Conservation (phyloP, 2,797 vertebrate genomes). For the Sebastiscus tertius region DNA sequence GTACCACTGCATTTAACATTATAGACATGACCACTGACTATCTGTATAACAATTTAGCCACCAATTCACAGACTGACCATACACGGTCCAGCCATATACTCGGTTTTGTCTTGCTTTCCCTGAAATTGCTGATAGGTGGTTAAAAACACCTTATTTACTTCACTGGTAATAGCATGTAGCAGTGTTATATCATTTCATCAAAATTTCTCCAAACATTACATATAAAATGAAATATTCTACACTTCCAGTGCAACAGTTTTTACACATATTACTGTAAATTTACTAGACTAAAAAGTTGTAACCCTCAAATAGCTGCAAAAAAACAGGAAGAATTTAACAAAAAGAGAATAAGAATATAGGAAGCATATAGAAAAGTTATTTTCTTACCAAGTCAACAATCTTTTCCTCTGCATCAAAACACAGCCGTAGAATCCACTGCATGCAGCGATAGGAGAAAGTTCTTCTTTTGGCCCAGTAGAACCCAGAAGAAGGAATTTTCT, state of each 20-base stretch:
- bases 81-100: too few species aligned
- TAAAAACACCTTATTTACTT: not conserved
- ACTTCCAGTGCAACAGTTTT: not conserved
- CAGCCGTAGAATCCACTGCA: not conserved
- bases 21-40: too few species aligned
- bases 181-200: not conserved
- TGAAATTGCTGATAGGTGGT: not conserved
- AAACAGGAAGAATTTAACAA: not conserved
- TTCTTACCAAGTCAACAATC: conserved; percentile 60
- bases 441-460: not conserved
- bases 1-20: too few species aligned
- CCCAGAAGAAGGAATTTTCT: not conserved
- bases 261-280: not conserved
- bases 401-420: conserved; percentile 35
- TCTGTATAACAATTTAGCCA: too few species aligned
- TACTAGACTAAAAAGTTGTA: not conserved
- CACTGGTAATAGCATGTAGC: not conserved
- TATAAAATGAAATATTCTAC: not conserved
- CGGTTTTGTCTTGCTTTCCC: not conserved
- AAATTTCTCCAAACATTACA: not conserved
- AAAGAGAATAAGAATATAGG: not conserved
- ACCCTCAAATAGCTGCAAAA: not conserved
- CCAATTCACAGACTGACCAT: too few species aligned
- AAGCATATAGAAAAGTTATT: not conserved
- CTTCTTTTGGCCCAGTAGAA: not conserved